phyloP scores from a whole-genome alignment of 2,113 vertebrate genomes.

The Kryptolebias marmoratus region DNA sequence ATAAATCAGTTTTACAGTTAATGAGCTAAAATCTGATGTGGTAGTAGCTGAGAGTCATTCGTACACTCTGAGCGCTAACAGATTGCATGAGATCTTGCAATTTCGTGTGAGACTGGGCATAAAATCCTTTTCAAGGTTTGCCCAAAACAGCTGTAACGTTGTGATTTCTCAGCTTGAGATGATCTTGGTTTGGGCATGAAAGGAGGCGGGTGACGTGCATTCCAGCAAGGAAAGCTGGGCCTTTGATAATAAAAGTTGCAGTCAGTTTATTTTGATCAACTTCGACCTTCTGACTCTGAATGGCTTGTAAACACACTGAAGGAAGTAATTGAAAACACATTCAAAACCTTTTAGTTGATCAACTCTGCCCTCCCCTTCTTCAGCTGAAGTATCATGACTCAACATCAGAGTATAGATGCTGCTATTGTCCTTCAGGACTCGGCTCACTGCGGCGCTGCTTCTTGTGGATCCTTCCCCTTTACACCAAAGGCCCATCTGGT shows the following conservation, averaged over 20 bases:
- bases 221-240: too few species aligned
- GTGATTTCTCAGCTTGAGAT: too few species aligned
- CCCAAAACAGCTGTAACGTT: too few species aligned
- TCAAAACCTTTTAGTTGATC: background rate
- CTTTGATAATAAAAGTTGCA: background rate
- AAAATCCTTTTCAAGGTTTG: too few species aligned
- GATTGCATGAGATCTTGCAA: too few species aligned
- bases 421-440: constrained; percentile 18
- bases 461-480: constrained; percentile 18
- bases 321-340: background rate
- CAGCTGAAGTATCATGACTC: background rate
- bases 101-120: too few species aligned
- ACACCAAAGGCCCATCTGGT: constrained; percentile 66
- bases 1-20: background rate
- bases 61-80: too few species aligned
- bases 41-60: too few species aligned
- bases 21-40: too few species aligned
- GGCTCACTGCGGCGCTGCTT: constrained; percentile 31
- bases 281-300: background rate
- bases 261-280: background rate
- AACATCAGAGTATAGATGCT: background rate
- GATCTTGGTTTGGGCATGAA: too few species aligned
- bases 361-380: background rate
- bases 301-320: background rate
- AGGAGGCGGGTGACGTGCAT: too few species aligned